These are phyloP conservation scores for Lissocephala sabroskyi DNA, from an alignment of 2,888 invertebrate genomes.

Conservation along the genomic window DNA sequence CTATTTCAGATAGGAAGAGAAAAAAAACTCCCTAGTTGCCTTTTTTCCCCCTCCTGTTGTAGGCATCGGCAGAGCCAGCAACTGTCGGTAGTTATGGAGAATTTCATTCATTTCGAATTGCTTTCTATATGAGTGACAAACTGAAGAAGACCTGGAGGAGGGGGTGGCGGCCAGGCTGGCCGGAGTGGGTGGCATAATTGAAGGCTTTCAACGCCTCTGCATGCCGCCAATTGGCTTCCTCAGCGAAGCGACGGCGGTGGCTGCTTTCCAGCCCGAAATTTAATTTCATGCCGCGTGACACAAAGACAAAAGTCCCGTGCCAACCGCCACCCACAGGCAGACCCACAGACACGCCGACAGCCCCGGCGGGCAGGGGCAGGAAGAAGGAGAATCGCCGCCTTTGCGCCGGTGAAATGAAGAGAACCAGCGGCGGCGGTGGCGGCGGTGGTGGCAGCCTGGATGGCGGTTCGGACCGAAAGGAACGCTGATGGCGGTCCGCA, in stretches of 20 bases:
- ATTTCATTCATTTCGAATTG: conserved; percentile 61
- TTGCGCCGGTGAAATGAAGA: too few relatives aligned
- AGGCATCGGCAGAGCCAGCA: too few relatives aligned
- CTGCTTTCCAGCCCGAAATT: conserved; percentile 48
- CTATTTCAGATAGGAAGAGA: too few relatives aligned
- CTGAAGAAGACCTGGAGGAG: too few relatives aligned
- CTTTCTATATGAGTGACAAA: conserved; percentile 61
- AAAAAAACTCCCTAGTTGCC: too few relatives aligned
- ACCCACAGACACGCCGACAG: conserved; percentile 15
- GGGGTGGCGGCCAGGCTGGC: not conserved
- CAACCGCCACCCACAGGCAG: not conserved
- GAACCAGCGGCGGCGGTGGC: not conserved
- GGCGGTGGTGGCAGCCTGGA: too few relatives aligned
- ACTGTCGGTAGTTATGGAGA: conserved; percentile 51
- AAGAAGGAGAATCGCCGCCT: too few relatives aligned
- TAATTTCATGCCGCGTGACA: conserved; percentile 66
- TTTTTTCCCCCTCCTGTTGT: too few relatives aligned
- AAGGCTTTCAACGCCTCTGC: conserved; percentile 22
- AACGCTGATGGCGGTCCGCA: too few relatives aligned
- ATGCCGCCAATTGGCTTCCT: not conserved
- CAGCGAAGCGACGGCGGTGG: not conserved
- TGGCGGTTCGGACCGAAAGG: too few relatives aligned
- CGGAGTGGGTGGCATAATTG: conserved; percentile 42
- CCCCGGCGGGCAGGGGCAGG: too few relatives aligned
- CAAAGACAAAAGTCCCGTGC: conserved; percentile 52